A percentile compares a stretch with the other conserved stretches of the same genome.
These are phyloP conservation scores for Plestiodon gilberti DNA, from an alignment of 2,113 vertebrate species.

Conservation along the genomic window DNA sequence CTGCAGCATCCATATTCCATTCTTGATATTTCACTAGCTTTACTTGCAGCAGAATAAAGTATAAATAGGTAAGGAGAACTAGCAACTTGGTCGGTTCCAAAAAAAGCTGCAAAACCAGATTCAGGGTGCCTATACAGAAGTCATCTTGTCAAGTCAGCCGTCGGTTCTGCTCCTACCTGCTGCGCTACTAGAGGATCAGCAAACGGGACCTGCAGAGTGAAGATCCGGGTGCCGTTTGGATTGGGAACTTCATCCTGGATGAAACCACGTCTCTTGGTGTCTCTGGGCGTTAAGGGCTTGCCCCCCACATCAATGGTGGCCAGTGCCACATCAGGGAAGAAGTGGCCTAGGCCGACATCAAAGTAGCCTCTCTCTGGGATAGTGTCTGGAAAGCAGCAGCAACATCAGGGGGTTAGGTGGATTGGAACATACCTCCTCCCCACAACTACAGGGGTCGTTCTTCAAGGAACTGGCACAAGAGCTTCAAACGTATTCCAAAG, in stretches of 20 bases:
- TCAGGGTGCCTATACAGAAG: not conserved
- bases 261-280: not conserved
- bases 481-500: no score
- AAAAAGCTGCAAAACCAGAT: not conserved
- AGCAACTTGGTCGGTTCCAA: not conserved
- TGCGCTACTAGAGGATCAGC: conserved; percentile 24
- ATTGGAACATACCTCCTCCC: not conserved
- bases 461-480: no score
- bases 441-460: not conserved
- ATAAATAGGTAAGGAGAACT: not conserved
- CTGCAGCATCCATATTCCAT: no score
- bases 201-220: conserved; percentile 40
- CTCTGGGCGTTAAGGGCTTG: not conserved
- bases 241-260: not conserved
- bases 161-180: not conserved
- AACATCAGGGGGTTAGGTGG: not conserved
- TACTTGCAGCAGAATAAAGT: no score
- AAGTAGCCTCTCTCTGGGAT: conserved; percentile 20
- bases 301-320: not conserved
- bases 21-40: no score
- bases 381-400: conserved; percentile 14
- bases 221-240: conserved; percentile 20
- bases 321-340: conserved; percentile 36
- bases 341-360: conserved; percentile 45
- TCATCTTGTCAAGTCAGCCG: no score